Evolutionary conservation across 2,888 invertebrate species (phyloP), one percentile per base, ranked within the genome.

Genomic region (Trichopria drosophilae): DNA sequence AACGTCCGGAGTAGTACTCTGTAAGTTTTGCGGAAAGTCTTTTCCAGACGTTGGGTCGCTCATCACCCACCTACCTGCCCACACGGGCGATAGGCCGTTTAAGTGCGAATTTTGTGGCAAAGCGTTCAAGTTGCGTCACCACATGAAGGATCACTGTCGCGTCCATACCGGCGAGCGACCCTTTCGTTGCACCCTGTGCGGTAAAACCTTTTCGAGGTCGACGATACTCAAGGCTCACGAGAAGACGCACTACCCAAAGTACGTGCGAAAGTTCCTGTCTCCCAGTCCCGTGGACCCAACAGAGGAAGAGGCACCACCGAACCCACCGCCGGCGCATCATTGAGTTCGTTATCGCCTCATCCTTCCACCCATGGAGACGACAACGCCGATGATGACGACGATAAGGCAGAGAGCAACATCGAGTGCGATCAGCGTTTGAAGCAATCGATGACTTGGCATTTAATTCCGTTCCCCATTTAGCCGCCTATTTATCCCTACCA

Each of bases 71-170:
- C 81, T 92, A 72, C 91, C 91, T 54, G 90, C 88, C 60, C 93
- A 93, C 77, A 92, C 92, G 51, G 92, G 92, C 61, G 92, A 93
- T 73, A 81, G 92, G 71, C 92, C 92, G 52, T 93, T 92, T 79
- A 92, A 91, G 79, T 93, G 92, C 81, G 92, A 93, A 77, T 93
- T 91, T 80, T 93, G 93, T 78, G 92, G 92, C 60, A 93, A 93
- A 79, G 92, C 92, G 65, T 93, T 93, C 81, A 93, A 93, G 76
- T 80, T 93, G 71, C 83, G 92, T 58, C 92, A 93, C 76, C 92
- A 93, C 80, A 92, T 93, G 92, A 93, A 93, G 79, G 92, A 93
- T 80, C 93, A 93, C 76, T 92, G 91, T 80, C 85, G 92, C 71
- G 92, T 93, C 58, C 93, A 93, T 76, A 93, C 92, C 65, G 93